A percentile compares a stretch with the other conserved stretches of the same genome.
These are phyloP conservation scores for Chromis chromis DNA, from an alignment of 2,797 vertebrate species.

Conservation along the genomic window DNA sequence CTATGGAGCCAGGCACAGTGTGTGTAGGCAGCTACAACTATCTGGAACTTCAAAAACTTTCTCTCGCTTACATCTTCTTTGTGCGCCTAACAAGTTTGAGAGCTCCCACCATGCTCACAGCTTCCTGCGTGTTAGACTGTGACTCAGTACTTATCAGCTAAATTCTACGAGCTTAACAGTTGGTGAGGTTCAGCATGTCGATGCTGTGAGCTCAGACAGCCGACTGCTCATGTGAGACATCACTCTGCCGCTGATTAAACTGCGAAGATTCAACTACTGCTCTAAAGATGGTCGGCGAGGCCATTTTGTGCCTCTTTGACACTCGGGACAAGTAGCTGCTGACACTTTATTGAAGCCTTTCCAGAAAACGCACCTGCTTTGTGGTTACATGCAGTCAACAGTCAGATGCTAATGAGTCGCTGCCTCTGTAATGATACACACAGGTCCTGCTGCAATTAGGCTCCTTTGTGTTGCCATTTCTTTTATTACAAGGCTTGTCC, in stretches of 20 bases:
- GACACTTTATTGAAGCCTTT: neutral
- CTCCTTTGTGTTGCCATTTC: neutral
- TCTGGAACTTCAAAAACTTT: too few species aligned
- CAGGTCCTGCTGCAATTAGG: neutral
- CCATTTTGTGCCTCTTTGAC: constrained; percentile 15
- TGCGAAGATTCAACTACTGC: neutral
- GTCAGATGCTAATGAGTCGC: constrained; percentile 11
- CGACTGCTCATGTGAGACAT: constrained; percentile 41
- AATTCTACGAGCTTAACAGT: constrained; percentile 29
- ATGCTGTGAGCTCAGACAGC: constrained; percentile 30
- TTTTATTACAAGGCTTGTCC: constrained; percentile 9
- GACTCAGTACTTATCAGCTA: constrained; percentile 37
- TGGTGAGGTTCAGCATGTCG: constrained; percentile 28
- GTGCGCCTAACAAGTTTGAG: constrained; percentile 4
- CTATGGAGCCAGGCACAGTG: too few species aligned
- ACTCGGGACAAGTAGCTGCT: neutral
- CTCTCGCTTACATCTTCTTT: neutral
- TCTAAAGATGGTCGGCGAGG: neutral
- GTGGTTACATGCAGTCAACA: neutral
- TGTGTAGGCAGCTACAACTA: too few species aligned
- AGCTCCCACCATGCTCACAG: constrained; percentile 15
- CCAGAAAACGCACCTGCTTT: neutral
- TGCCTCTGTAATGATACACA: constrained; percentile 19
- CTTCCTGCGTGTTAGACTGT: constrained; percentile 17
- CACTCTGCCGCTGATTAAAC: neutral